Evolutionary conservation across 2,888 invertebrate species (phyloP), one percentile per base, ranked within the genome.

Genomic region (Nebria brevicollis): DNA sequence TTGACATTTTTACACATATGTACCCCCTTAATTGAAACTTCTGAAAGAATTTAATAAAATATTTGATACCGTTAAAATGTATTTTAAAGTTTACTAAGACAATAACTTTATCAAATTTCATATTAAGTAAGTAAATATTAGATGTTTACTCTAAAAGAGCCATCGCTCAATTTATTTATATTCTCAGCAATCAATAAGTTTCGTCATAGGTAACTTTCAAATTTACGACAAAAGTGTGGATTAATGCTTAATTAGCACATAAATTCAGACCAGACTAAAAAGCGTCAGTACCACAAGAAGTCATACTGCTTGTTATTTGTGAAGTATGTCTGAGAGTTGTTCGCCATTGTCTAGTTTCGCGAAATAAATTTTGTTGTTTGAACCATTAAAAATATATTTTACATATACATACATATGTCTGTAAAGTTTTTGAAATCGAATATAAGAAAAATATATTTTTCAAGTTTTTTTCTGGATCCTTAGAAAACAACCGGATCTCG

Each of bases 391-490:
- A 54, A 54, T 54, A 54, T 11, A 54, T 54, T 54, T 54, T 8
- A 54, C n/a, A 25, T 70, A 25, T 20, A 20, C 20, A 20, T 20
- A 20, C 20, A 20, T 70, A 25, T 70, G 34, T 34, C 11, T 20
- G 70, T 4, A 70, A 70, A 70, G 26, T 70, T 70, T 70, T 70
- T 34, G n/a, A 70, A 70, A 70, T 70, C 34, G 26, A 70, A 70
- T 20, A 25, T 25, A 26, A 70, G 70, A 66, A 66, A 70, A 70
- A n/a, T 70, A 26, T 70, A 11, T 26, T 70, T 20, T 20, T 25
- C 70, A 5, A 25, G 66, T 13, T 25, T 66, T 25, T 25, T 70
- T 70, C 70, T 25, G 7, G 4, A 34, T 6, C 15, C 34, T 25
- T 70, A 15, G 70, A 70, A 26, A 70, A 70, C 70, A 70, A 70